A percentile compares a stretch with the other conserved stretches of the same genome.
These are phyloP conservation scores for Tetanocera ferruginea DNA, from an alignment of 2,888 invertebrate species.

Conservation along the genomic window DNA sequence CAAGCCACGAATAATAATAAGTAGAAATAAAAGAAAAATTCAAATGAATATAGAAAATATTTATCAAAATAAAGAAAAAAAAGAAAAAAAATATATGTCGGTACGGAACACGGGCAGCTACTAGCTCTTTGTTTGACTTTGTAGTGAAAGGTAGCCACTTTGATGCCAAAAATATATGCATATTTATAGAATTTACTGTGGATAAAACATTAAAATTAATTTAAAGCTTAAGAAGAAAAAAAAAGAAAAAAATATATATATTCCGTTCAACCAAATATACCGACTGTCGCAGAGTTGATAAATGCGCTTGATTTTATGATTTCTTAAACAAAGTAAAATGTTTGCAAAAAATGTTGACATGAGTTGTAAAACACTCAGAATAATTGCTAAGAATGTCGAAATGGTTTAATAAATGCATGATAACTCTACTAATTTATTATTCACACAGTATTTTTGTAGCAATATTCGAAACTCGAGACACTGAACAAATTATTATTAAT, in stretches of 20 bases:
- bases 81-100: not conserved
- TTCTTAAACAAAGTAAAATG: conserved; percentile 29
- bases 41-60: not conserved
- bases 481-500: too few species aligned
- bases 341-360: not conserved
- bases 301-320: conserved; percentile 32
- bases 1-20: not conserved
- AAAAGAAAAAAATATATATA: not conserved
- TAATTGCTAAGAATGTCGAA: not conserved
- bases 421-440: too few species aligned
- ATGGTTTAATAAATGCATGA: too few species aligned
- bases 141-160: not conserved
- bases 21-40: not conserved
- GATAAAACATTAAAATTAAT: not conserved
- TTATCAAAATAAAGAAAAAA: not conserved
- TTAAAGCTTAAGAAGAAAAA: not conserved
- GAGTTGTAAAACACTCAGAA: not conserved
- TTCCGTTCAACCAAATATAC: not conserved
- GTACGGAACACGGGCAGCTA: not conserved
- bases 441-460: too few species aligned
- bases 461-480: not conserved
- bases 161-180: not conserved
- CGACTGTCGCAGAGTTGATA: not conserved
- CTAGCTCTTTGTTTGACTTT: not conserved
- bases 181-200: not conserved